Percentiles rank a stretch among this genome's conserved stretches.
Evolutionary conservation across 2,888 invertebrate species (phyloP).

Genomic region (Apocheima hispidaria): DNA sequence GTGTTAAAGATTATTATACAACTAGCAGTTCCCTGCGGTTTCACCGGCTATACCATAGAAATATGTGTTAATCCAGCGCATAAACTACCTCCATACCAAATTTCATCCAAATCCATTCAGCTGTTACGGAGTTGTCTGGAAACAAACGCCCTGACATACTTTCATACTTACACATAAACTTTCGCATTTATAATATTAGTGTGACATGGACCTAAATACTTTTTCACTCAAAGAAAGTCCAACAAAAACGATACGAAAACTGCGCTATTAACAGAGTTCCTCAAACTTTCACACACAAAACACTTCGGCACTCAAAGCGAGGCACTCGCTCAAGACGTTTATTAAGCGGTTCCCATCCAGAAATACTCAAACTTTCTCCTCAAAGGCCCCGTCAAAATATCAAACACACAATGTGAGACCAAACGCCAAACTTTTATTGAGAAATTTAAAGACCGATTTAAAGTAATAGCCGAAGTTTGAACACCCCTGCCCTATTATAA

Average conservation of each 20-base stretch:
- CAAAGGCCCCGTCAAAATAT: slow-evolving; percentile 67
- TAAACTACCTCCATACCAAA: too few species aligned
- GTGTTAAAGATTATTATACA: too few species aligned
- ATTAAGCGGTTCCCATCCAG: slow-evolving; percentile 57
- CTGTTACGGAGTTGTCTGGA: too few species aligned
- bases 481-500: slow-evolving; percentile 44
- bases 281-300: slow-evolving; percentile 43
- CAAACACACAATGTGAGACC: slow-evolving; percentile 64
- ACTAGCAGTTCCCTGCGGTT: background rate
- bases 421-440: slow-evolving; percentile 69
- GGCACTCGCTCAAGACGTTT: slow-evolving; percentile 52
- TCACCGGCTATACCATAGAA: too few species aligned
- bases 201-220: too few species aligned
- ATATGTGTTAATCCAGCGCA: too few species aligned
- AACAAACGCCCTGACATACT: too few species aligned
- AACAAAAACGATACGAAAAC: slow-evolving; percentile 37
- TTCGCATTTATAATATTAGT: too few species aligned
- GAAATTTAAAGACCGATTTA: slow-evolving; percentile 74
- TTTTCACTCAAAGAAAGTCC: slow-evolving; percentile 26
- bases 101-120: too few species aligned
- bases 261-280: slow-evolving; percentile 39
- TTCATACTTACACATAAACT: too few species aligned
- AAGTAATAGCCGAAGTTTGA: slow-evolving; percentile 73
- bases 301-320: slow-evolving; percentile 34
- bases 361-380: slow-evolving; percentile 51